Evolutionary conservation across 2,888 invertebrate species (phyloP).

Genomic region (Brachynemurus nebulosus): DNA sequence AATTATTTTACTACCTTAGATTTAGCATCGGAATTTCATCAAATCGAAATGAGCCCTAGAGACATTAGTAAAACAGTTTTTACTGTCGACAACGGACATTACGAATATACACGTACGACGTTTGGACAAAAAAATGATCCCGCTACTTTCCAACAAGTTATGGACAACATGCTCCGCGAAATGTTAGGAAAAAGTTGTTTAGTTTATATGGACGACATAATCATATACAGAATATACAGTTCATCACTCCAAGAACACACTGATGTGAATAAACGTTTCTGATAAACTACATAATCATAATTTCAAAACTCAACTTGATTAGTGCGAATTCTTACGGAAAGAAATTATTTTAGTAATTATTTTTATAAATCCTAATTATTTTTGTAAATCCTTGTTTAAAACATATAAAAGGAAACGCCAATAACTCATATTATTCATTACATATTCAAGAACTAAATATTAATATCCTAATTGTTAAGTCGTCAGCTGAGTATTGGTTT

Average conservation of each 20-base stretch:
- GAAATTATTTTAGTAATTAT: too few relatives aligned
- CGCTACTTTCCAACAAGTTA: conserved; percentile 17
- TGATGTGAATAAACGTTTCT: conserved; percentile 18
- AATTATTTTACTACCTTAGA: conserved; percentile 19
- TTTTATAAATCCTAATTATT: too few relatives aligned
- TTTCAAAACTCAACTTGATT: conserved; percentile 21
- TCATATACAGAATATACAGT: conserved; percentile 22
- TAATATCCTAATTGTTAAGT: too few relatives aligned
- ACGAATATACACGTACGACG: conserved; percentile 18
- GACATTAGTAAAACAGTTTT: conserved; percentile 20
- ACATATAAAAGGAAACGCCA: too few relatives aligned
- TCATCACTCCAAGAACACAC: conserved; percentile 22
- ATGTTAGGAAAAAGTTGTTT: conserved; percentile 18
- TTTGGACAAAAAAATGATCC: conserved; percentile 18
- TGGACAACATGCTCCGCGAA: conserved; percentile 18
- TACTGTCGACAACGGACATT: conserved; percentile 16
- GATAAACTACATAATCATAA: conserved; percentile 16
- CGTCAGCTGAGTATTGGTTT: too few relatives aligned
- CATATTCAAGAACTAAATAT: too few relatives aligned
- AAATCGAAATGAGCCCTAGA: conserved; percentile 17
- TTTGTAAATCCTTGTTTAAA: too few relatives aligned
- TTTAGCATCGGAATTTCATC: conserved; percentile 19
- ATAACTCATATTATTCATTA: too few relatives aligned
- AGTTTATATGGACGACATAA: conserved; percentile 24
- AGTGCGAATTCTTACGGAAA: too few relatives aligned